These are phyloP conservation scores for Poecilia velifera DNA, from an alignment of 2,797 vertebrate genomes.

Conservation along the genomic window DNA sequence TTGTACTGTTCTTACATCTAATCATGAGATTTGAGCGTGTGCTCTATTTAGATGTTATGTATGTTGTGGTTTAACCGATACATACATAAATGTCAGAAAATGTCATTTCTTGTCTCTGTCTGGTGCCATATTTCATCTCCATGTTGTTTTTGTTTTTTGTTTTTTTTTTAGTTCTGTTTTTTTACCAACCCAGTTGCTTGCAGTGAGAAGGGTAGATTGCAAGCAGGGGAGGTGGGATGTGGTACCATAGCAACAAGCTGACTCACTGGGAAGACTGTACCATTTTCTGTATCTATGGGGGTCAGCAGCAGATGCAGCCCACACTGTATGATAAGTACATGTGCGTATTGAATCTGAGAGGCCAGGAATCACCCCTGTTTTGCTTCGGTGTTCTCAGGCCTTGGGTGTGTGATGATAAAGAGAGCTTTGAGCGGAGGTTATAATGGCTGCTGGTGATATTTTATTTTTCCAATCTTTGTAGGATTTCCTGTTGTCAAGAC, in stretches of 20 bases:
- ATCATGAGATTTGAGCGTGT: slow-evolving; percentile 1
- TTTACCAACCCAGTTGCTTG: slow-evolving; percentile 45
- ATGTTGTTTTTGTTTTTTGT: slow-evolving; percentile 46
- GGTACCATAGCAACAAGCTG: slow-evolving; percentile 85
- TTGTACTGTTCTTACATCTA: slow-evolving; percentile 4
- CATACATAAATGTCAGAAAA: background rate
- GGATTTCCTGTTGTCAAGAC: background rate
- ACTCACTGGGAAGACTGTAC: slow-evolving; percentile 80
- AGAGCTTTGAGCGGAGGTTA: slow-evolving; percentile 16
- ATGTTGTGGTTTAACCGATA: background rate
- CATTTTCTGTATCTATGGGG: slow-evolving; percentile 73
- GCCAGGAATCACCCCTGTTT: slow-evolving; percentile 63
- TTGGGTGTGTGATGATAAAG: slow-evolving; percentile 52
- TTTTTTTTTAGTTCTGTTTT: slow-evolving; percentile 21
- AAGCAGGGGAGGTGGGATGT: slow-evolving; percentile 70
- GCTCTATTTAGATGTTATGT: slow-evolving; percentile 10
- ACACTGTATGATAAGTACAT: slow-evolving; percentile 21
- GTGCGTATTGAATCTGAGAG: slow-evolving; percentile 24
- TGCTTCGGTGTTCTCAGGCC: slow-evolving; percentile 42
- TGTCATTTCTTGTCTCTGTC: slow-evolving; percentile 6
- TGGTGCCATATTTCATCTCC: slow-evolving; percentile 21
- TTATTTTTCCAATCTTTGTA: slow-evolving; percentile 29
- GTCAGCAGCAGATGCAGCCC: slow-evolving; percentile 61
- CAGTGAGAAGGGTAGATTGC: slow-evolving; percentile 71
- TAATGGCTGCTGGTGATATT: slow-evolving; percentile 44